phyloP scores from a whole-genome alignment of 2,888 invertebrate genomes.

The Scaptomyza flava region DNA sequence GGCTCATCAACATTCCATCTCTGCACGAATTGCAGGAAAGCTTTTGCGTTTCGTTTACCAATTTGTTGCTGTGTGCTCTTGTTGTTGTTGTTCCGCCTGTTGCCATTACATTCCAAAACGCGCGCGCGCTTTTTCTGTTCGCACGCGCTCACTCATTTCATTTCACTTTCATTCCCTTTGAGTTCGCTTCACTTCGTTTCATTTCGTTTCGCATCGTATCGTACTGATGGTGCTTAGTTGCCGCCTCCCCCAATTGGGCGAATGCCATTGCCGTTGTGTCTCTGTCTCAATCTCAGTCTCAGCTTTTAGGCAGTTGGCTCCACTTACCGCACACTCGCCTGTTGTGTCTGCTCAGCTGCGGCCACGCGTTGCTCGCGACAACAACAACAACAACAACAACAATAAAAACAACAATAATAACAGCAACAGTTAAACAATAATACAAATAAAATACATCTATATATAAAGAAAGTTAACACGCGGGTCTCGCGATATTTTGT shows the following conservation, averaged over 20 bases:
- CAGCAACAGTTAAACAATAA: constrained; percentile 44
- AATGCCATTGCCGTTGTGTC: constrained; percentile 36
- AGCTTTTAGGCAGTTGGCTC: constrained; percentile 41
- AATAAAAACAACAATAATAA: constrained; percentile 5
- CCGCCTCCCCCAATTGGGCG: constrained; percentile 15
- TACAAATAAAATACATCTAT: constrained; percentile 19
- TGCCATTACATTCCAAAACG: constrained; percentile 54
- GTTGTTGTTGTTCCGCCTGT: constrained; percentile 40
- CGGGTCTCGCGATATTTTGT: constrained; percentile 28
- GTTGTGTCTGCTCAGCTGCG: constrained; percentile 45
- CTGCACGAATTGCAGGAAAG: constrained; percentile 19
- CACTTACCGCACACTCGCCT: constrained; percentile 59
- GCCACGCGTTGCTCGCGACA: constrained; percentile 55
- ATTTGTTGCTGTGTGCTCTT: constrained; percentile 60
- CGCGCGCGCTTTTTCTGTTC: constrained; percentile 34
- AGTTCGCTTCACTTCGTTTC: constrained; percentile 4
- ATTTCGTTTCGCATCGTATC: constrained; percentile 3
- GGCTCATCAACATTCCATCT: not conserved
- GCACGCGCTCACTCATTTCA: constrained; percentile 15
- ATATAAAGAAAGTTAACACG: constrained; percentile 35
- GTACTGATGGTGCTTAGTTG: constrained; percentile 7
- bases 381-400: constrained; percentile 22
- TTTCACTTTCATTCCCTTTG: constrained; percentile 21
- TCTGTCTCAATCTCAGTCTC: not conserved
- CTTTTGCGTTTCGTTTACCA: constrained; percentile 44